Conservation (phyloP, 1,140 invertebrate genomes). For the Limonius californicus region DNA sequence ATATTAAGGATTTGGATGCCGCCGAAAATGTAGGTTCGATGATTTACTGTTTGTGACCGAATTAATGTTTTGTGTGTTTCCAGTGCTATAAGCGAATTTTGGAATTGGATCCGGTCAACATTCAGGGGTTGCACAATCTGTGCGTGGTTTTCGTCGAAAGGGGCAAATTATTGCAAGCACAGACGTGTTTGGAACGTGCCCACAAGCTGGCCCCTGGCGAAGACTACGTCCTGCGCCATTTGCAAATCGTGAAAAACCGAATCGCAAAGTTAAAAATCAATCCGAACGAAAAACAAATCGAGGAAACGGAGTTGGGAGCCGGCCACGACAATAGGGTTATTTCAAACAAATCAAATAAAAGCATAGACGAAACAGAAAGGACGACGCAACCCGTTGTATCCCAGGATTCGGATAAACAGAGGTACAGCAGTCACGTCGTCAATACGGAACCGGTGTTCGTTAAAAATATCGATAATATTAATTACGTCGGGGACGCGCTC, state of each 20-base stretch:
- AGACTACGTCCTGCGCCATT: conserved; percentile 85
- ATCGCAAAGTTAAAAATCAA: conserved; percentile 50
- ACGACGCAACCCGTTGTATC: conserved; percentile 42
- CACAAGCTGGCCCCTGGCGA: conserved; percentile 78
- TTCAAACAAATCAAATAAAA: conserved; percentile 40
- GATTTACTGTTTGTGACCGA: not conserved
- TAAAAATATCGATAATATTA: conserved; percentile 37
- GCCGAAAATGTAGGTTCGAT: conserved; percentile 85
- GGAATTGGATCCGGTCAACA: conserved; percentile 82
- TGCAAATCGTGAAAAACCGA: conserved; percentile 79
- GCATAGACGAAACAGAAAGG: conserved; percentile 41
- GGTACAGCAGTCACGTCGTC: conserved; percentile 45
- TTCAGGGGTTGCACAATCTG: conserved; percentile 92
- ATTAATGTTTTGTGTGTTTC: conserved; percentile 24
- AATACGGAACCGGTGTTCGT: conserved; percentile 47
- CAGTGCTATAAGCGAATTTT: conserved; percentile 89
- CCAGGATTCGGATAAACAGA: conserved; percentile 44
- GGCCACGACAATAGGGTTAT: conserved; percentile 24
- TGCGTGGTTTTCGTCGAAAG: conserved; percentile 94
- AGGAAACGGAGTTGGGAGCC: conserved; percentile 28
- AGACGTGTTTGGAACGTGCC: conserved; percentile 77
- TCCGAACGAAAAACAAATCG: conserved; percentile 27
- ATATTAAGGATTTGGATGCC: conserved; percentile 88
- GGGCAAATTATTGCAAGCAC: conserved; percentile 76
- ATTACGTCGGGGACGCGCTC: conserved; percentile 10